A percentile compares a stretch with the other conserved stretches of the same genome.
Conservation (phyloP, 2,888 invertebrate genomes). For the Argynnis bischoffii region DNA sequence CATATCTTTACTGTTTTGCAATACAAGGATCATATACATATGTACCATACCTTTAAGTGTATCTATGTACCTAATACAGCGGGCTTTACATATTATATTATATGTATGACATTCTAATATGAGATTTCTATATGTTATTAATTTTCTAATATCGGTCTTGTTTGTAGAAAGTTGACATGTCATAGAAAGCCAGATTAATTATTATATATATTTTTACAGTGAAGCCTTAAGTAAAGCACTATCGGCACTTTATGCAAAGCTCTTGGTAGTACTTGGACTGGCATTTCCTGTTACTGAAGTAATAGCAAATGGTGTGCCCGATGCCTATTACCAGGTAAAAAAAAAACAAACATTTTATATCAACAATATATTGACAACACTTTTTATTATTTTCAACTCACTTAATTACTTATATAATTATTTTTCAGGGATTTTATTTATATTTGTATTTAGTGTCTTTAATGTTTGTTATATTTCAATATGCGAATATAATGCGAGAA, state of each 20-base stretch:
- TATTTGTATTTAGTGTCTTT: conserved; percentile 91
- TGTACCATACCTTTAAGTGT: no score
- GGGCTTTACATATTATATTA: not conserved
- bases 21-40: no score
- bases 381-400: no score
- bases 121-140: no score
- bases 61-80: not conserved
- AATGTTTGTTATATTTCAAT: conserved; percentile 88
- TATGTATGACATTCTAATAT: no score
- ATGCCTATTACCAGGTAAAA: conserved; percentile 87
- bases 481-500: conserved; percentile 84
- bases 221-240: conserved; percentile 88
- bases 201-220: conserved; percentile 61
- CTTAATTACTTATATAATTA: not conserved
- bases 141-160: no score
- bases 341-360: not conserved
- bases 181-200: no score
- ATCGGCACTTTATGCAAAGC: conserved; percentile 92
- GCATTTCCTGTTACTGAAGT: conserved; percentile 94
- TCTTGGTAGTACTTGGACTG: conserved; percentile 91
- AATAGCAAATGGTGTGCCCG: conserved; percentile 88
- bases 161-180: no score
- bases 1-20: conserved; percentile 23
- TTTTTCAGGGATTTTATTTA: conserved; percentile 89
- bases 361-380: no score